A percentile compares a stretch with the other conserved stretches of the same genome.
Conservation (phyloP, 2,113 vertebrate species). For the Lampris megalopsis region DNA sequence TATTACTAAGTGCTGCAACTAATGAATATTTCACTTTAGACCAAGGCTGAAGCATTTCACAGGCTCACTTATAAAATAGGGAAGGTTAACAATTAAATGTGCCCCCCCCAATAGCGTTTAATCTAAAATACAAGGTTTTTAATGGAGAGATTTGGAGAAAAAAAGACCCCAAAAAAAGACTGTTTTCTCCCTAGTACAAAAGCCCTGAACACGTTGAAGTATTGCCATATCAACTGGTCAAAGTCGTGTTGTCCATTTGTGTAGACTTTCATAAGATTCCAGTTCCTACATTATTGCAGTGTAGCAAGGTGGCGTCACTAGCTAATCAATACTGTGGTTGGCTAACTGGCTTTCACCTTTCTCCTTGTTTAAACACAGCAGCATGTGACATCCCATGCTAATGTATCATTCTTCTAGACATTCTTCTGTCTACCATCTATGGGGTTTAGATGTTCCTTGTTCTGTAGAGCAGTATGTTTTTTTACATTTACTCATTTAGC, state of each 20-base stretch:
- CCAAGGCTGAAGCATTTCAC: too few species aligned
- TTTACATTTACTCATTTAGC: too few species aligned
- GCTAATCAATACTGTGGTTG: not conserved
- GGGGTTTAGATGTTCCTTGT: not conserved
- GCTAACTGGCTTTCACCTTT: not conserved
- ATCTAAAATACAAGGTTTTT: too few species aligned
- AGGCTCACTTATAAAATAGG: too few species aligned
- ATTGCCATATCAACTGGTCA: not conserved
- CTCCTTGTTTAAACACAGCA: not conserved
- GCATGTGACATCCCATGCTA: not conserved
- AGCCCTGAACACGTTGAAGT: not conserved
- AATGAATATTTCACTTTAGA: too few species aligned
- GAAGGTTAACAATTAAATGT: too few species aligned
- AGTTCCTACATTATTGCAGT: not conserved
- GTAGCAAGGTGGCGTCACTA: not conserved
- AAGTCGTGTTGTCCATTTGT: not conserved
- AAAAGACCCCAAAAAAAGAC: too few species aligned
- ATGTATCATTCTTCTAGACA: not conserved
- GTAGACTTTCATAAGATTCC: not conserved
- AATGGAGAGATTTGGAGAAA: too few species aligned
- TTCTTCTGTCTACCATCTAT: not conserved
- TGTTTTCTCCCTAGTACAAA: too few species aligned
- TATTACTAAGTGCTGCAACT: too few species aligned
- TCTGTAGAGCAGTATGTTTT: too few species aligned
- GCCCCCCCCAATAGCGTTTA: too few species aligned